phyloP scores from a whole-genome alignment of 2,797 vertebrate genomes.

The Margarornis squamiger region DNA sequence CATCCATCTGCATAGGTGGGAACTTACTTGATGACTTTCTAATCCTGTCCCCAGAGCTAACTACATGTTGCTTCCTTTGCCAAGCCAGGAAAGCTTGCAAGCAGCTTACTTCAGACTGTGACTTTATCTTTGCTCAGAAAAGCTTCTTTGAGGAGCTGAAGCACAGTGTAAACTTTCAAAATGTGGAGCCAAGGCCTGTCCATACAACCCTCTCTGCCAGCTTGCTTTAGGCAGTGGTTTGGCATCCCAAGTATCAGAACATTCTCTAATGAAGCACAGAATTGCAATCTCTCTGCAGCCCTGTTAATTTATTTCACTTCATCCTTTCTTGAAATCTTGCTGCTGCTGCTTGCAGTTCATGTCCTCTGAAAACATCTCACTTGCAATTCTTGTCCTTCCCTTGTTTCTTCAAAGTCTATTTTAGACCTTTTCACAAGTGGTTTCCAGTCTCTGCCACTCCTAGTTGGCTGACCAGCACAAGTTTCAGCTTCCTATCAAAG shows the following conservation, averaged over 20 bases:
- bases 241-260: background rate
- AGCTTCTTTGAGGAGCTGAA: conserved; percentile 25
- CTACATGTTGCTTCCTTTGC: background rate
- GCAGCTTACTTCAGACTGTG: background rate
- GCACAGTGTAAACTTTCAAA: background rate
- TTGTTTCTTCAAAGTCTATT: background rate
- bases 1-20: background rate
- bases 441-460: background rate
- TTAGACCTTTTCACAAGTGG: background rate
- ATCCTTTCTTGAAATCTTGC: background rate
- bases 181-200: background rate
- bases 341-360: background rate
- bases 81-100: background rate
- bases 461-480: background rate
- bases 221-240: background rate
- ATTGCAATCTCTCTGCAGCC: background rate
- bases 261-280: background rate
- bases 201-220: background rate
- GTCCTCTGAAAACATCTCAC: background rate
- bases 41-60: background rate
- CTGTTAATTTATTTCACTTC: background rate
- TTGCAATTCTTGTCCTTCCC: background rate
- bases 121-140: conserved; percentile 40
- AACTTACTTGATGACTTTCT: conserved; percentile 1
- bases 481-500: background rate